Conservation (phyloP, 23 tunicate genomes). For the Styela clava region DNA sequence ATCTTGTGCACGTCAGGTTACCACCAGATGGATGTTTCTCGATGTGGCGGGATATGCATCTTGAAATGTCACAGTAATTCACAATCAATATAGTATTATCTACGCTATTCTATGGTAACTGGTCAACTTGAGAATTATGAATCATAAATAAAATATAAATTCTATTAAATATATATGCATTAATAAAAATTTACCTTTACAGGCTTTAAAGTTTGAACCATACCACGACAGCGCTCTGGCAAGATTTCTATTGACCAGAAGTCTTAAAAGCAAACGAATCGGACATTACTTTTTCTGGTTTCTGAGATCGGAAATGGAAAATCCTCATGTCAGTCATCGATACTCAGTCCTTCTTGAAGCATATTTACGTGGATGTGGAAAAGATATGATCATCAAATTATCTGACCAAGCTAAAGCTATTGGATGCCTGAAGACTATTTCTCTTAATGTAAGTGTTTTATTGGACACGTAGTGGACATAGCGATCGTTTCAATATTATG, state of each 20-base stretch:
- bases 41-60: too few species aligned
- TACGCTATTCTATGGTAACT: too few species aligned
- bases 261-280: conserved; percentile 83
- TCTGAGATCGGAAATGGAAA: conserved; percentile 82
- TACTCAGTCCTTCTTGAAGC: conserved; percentile 84
- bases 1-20: too few species aligned
- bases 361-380: conserved; percentile 82
- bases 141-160: too few species aligned
- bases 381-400: conserved; percentile 60
- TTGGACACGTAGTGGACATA: too few species aligned
- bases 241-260: conserved; percentile 71
- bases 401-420: conserved; percentile 51
- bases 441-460: conserved; percentile 37
- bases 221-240: conserved; percentile 97
- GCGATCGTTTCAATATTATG: too few species aligned
- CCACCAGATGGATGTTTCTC: too few species aligned
- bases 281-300: conserved; percentile 95
- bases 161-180: too few species aligned
- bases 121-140: too few species aligned
- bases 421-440: conserved; percentile 45
- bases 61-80: too few species aligned
- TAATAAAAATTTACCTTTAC: too few species aligned
- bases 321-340: conserved; percentile 76
- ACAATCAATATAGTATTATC: too few species aligned
- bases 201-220: conserved; percentile 92